phyloP scores from a whole-genome alignment of 2,113 vertebrate species.

The Ammodramus savannarum region DNA sequence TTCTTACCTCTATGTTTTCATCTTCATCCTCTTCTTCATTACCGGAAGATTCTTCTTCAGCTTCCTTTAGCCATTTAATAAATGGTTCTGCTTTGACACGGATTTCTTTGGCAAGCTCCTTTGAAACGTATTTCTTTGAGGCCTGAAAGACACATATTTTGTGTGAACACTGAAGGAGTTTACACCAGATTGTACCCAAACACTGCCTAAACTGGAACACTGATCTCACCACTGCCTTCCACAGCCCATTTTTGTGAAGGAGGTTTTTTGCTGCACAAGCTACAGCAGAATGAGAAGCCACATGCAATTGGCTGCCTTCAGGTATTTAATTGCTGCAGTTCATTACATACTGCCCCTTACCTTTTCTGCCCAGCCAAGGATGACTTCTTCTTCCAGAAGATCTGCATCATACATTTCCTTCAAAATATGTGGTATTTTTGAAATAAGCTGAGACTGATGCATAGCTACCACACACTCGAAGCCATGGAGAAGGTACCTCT shows the following conservation, averaged over 20 bases:
- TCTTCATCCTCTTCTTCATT: conserved; percentile 88
- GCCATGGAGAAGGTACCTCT: conserved; percentile 93
- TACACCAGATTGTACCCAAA: neutral
- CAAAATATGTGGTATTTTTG: conserved; percentile 90
- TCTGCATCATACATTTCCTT: conserved; percentile 97
- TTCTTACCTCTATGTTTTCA: conserved; percentile 89
- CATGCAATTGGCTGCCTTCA: accelerated
- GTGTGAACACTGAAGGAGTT: neutral
- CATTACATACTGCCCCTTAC: conserved; percentile 23
- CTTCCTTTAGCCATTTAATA: conserved; percentile 97
- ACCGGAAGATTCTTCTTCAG: conserved; percentile 94
- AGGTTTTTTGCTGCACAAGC: neutral
- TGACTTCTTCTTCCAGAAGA: conserved; percentile 94
- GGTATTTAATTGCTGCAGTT: neutral
- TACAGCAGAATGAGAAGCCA: neutral
- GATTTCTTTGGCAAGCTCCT: conserved; percentile 98
- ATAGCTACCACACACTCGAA: conserved; percentile 96
- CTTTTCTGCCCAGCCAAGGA: conserved; percentile 96
- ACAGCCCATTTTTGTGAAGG: neutral
- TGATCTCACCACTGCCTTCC: neutral
- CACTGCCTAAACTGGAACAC: neutral
- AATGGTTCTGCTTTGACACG: conserved; percentile 94
- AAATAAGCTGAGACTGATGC: conserved; percentile 89
- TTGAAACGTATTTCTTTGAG: conserved; percentile 97
- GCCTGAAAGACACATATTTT: conserved; percentile 67